Evolutionary conservation across 2,888 invertebrate genomes (phyloP).

Genomic region (Plagodis pulveraria): DNA sequence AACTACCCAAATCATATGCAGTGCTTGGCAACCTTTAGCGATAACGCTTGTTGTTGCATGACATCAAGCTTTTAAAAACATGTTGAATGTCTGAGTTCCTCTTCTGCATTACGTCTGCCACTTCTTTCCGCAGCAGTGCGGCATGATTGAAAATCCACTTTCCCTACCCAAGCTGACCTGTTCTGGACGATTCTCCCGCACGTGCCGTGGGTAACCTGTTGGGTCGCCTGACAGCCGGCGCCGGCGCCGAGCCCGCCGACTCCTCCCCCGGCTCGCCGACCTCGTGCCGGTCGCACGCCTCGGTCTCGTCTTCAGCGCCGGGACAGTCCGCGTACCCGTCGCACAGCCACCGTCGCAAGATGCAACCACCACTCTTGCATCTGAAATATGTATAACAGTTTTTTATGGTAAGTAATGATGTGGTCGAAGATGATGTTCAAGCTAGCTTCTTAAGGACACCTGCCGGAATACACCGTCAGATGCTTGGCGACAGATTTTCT

Average conservation of each 20-base stretch:
- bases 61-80: no score
- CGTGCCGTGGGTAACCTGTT: slow-evolving; percentile 45
- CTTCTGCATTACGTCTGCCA: no score
- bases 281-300: slow-evolving; percentile 36
- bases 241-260: slow-evolving; percentile 71
- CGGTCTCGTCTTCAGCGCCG: slow-evolving; percentile 69
- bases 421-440: no score
- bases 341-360: slow-evolving; percentile 73
- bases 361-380: slow-evolving; percentile 66
- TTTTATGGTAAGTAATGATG: no score
- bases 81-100: no score
- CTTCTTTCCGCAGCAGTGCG: background rate
- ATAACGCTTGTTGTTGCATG: no score
- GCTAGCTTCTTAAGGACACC: no score
- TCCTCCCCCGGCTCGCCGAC: slow-evolving; percentile 63
- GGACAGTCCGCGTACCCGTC: slow-evolving; percentile 80
- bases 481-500: no score
- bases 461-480: no score
- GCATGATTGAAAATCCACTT: background rate
- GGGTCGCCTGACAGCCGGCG: slow-evolving; percentile 64
- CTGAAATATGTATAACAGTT: slow-evolving; percentile 42
- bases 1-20: no score
- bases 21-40: no score
- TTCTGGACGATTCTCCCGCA: slow-evolving; percentile 24
- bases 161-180: slow-evolving; percentile 6